Evolutionary conservation across 2,797 vertebrate genomes (phyloP).

Genomic region (Aeoliscus strigatus): DNA sequence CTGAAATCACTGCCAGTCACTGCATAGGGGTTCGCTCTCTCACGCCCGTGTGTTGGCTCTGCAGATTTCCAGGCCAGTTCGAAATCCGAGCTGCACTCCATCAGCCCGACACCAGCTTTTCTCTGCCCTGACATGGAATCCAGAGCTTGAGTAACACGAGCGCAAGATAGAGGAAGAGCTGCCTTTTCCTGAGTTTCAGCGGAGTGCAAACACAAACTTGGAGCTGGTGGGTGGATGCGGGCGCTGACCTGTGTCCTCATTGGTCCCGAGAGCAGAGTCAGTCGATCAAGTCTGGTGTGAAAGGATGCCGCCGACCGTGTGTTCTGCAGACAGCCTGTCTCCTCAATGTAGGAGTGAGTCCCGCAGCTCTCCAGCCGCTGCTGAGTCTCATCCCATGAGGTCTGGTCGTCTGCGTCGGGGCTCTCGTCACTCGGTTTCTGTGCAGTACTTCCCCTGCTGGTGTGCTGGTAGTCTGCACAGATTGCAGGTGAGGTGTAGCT

Average conservation of each 20-base stretch:
- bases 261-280: constrained; percentile 46
- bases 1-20: constrained; percentile 42
- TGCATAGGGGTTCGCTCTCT: constrained; percentile 59
- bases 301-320: constrained; percentile 57
- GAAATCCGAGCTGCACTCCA: constrained; percentile 68
- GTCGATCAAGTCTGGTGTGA: constrained; percentile 46
- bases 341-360: constrained; percentile 78
- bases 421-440: constrained; percentile 42
- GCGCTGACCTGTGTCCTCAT: constrained; percentile 40
- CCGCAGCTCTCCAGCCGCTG: constrained; percentile 70
- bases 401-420: constrained; percentile 52
- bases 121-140: constrained; percentile 63
- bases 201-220: constrained; percentile 63
- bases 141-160: constrained; percentile 65
- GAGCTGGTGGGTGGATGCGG: constrained; percentile 60
- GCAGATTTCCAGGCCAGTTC: constrained; percentile 70
- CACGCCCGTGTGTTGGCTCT: constrained; percentile 46
- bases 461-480: constrained; percentile 63
- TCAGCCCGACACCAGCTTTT: constrained; percentile 55
- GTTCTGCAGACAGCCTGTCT: constrained; percentile 75
- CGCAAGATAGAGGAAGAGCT: constrained; percentile 67
- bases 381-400: constrained; percentile 71
- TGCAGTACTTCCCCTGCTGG: constrained; percentile 11
- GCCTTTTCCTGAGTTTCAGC: constrained; percentile 70
- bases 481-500: constrained; percentile 75